phyloP scores from a whole-genome alignment of 1,140 invertebrate species.

The Aphidius gifuensis region DNA sequence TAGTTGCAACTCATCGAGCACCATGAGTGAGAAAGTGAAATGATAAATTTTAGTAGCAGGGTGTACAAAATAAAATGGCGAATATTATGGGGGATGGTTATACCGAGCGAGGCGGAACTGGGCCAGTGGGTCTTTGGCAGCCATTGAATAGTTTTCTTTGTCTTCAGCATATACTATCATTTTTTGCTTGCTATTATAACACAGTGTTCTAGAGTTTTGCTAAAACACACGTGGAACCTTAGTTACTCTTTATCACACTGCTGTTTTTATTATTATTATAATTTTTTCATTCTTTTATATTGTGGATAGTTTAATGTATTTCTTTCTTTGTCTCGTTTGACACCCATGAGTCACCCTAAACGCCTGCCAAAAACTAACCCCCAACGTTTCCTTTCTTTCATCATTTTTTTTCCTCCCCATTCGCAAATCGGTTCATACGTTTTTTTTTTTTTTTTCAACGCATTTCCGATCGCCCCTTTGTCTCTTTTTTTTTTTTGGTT shows the following conservation, averaged over 20 bases:
- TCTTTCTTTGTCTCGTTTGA: too few relatives aligned
- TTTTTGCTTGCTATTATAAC: too few relatives aligned
- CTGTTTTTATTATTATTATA: neutral
- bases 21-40: conserved; percentile 8
- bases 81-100: conserved; percentile 13
- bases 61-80: conserved; percentile 35
- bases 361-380: conserved; percentile 15
- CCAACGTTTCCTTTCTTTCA: conserved; percentile 13
- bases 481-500: neutral
- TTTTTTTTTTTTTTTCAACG: conserved; percentile 13
- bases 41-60: conserved; percentile 11
- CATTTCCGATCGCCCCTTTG: conserved; percentile 6
- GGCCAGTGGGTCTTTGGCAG: conserved; percentile 49
- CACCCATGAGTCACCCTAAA: conserved; percentile 23
- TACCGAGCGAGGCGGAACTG: conserved; percentile 40
- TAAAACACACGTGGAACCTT: neutral
- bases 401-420: neutral
- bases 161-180: conserved; percentile 2
- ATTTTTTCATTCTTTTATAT: conserved; percentile 4
- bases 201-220: neutral
- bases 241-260: neutral
- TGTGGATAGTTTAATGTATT: neutral
- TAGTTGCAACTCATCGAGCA: conserved; percentile 11
- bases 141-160: conserved; percentile 42
- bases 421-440: neutral